A percentile compares a stretch with the other conserved stretches of the same genome.
Conservation (phyloP, 2,113 vertebrate genomes). For the Steatornis caripensis region DNA sequence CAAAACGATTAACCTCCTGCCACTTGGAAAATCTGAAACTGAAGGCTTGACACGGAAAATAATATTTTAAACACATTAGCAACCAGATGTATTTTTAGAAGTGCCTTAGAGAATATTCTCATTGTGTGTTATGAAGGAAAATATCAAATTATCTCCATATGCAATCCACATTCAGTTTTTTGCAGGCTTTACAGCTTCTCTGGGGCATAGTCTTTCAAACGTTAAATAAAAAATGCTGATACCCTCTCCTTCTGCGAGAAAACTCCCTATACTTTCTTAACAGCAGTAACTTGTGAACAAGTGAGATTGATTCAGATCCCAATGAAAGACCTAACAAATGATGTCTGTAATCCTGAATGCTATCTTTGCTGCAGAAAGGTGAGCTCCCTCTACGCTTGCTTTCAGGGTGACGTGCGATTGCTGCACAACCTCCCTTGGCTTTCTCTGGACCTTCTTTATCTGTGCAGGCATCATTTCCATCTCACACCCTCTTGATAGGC, state of each 20-base stretch:
- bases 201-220: background rate
- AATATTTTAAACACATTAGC: background rate
- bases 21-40: background rate
- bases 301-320: background rate
- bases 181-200: background rate
- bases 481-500: background rate
- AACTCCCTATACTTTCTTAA: background rate
- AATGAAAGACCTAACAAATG: background rate
- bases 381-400: background rate
- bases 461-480: background rate
- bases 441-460: background rate
- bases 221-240: background rate
- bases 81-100: background rate
- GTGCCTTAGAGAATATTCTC: background rate
- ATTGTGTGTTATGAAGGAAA: background rate
- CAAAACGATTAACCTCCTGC: background rate
- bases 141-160: background rate
- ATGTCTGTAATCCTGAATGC: background rate
- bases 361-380: background rate
- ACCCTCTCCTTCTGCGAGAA: background rate
- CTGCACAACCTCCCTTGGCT: background rate
- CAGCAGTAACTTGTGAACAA: background rate
- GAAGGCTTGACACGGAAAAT: background rate
- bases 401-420: background rate
- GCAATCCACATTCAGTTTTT: background rate